Percentiles rank a stretch among this genome's conserved stretches.
Conservation (phyloP, 2,113 vertebrate species). For the Nipponia nippon region DNA sequence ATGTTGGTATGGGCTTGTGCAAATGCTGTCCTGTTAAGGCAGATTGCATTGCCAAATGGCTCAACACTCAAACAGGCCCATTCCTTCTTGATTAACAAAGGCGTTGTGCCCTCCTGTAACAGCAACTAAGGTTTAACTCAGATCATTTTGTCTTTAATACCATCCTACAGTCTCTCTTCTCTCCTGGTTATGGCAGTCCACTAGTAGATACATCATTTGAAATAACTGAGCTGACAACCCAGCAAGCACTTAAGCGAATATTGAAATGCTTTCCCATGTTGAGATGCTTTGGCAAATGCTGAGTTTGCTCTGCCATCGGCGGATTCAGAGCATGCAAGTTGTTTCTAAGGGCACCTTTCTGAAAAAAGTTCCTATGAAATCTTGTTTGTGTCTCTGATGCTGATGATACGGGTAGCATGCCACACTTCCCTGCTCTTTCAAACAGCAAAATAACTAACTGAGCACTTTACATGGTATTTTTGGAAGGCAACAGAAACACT, state of each 20-base stretch:
- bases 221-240: not conserved
- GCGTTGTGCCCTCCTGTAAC: not conserved
- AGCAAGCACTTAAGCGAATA: not conserved
- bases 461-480: not conserved
- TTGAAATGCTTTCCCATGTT: not conserved
- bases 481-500: not conserved
- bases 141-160: not conserved
- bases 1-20: accelerated
- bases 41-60: not conserved
- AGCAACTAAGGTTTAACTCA: not conserved
- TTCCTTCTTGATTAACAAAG: not conserved
- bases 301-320: not conserved
- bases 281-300: not conserved
- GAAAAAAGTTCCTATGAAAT: not conserved
- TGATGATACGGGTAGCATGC: not conserved
- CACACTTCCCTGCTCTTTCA: not conserved
- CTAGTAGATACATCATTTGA: not conserved
- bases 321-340: accelerated
- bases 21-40: not conserved
- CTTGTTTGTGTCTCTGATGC: not conserved
- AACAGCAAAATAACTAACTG: not conserved
- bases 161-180: not conserved
- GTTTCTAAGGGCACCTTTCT: not conserved
- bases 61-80: not conserved
- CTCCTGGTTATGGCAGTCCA: not conserved